Conservation (phyloP, 2,113 vertebrate species). For the Antennarius striatus region DNA sequence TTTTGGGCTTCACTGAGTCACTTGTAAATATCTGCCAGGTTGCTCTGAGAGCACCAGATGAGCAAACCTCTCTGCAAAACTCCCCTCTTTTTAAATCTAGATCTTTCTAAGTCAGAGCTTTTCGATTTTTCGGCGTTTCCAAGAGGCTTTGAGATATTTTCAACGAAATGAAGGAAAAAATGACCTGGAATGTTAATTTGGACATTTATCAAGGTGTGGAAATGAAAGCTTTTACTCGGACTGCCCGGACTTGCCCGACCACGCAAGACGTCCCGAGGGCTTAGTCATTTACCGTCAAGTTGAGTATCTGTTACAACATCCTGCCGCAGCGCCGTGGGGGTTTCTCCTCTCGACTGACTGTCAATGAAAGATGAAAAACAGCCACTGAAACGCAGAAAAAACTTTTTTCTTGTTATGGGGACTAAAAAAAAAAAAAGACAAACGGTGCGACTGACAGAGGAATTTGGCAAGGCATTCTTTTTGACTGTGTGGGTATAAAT, state of each 20-base stretch:
- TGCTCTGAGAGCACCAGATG: neutral
- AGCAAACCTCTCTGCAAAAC: constrained; percentile 29
- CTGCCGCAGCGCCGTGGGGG: constrained; percentile 30
- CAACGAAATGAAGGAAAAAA: no score
- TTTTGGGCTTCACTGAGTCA: no score
- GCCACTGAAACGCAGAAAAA: constrained; percentile 41
- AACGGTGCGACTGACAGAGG: constrained; percentile 33
- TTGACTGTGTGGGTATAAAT: constrained; percentile 20
- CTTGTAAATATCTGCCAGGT: no score
- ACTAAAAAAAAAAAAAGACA: constrained; percentile 16
- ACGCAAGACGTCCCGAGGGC: constrained; percentile 36
- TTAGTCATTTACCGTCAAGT: constrained; percentile 16
- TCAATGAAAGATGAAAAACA: constrained; percentile 42
- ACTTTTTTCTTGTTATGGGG: constrained; percentile 24
- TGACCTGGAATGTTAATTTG: constrained; percentile 68
- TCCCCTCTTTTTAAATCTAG: constrained; percentile 36
- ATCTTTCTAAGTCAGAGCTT: constrained; percentile 34
- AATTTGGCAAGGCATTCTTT: constrained; percentile 14
- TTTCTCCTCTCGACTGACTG: neutral
- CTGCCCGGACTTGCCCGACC: constrained; percentile 49
- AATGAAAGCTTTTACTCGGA: constrained; percentile 47
- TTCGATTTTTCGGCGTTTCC: constrained; percentile 14
- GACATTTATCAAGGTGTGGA: constrained; percentile 62
- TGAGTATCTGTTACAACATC: constrained; percentile 52
- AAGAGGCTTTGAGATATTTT: no score